A percentile compares a stretch with the other conserved stretches of the same genome.
Evolutionary conservation across 64 coral and sea anemone genomes (phyloP).

Genomic region (Astreopora myriophthalma): DNA sequence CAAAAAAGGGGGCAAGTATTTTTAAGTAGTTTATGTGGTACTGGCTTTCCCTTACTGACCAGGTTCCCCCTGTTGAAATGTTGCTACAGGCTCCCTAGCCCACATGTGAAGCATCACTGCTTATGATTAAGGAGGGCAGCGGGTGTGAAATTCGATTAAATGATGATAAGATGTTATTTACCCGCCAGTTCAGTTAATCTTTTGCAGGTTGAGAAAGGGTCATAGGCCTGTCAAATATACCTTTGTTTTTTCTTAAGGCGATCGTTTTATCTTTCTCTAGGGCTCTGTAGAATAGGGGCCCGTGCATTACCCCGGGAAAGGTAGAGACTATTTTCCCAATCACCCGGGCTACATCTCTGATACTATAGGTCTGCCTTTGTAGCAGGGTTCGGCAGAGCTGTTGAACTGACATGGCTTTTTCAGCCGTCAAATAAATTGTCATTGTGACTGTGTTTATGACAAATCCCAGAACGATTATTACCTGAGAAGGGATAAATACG

Average conservation of each 20-base stretch:
- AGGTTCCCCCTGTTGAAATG: slow-evolving; percentile 2
- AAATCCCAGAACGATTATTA: background rate
- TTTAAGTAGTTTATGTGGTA: slow-evolving; percentile 36
- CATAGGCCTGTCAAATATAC: slow-evolving; percentile 33
- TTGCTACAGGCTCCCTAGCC: background rate
- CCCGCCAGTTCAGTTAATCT: too few relatives aligned
- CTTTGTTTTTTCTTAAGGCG: slow-evolving; percentile 20
- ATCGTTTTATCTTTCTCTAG: slow-evolving; percentile 50
- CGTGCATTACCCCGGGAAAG: too few relatives aligned
- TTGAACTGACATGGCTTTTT: background rate
- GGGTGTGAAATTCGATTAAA: background rate
- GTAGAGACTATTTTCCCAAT: slow-evolving; percentile 31
- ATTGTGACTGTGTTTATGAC: background rate
- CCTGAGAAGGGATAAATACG: background rate
- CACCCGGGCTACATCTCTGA: slow-evolving; percentile 26
- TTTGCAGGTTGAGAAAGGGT: background rate
- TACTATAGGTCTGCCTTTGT: background rate
- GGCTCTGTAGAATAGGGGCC: slow-evolving; percentile 28
- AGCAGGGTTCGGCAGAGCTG: background rate
- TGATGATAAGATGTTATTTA: background rate
- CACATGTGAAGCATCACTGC: background rate
- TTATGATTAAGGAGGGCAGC: background rate
- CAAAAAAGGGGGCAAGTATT: background rate
- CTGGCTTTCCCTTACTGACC: background rate
- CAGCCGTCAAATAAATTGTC: background rate